Conservation (phyloP, 2,888 invertebrate genomes). For the Rhopalosiphum nymphaeae region DNA sequence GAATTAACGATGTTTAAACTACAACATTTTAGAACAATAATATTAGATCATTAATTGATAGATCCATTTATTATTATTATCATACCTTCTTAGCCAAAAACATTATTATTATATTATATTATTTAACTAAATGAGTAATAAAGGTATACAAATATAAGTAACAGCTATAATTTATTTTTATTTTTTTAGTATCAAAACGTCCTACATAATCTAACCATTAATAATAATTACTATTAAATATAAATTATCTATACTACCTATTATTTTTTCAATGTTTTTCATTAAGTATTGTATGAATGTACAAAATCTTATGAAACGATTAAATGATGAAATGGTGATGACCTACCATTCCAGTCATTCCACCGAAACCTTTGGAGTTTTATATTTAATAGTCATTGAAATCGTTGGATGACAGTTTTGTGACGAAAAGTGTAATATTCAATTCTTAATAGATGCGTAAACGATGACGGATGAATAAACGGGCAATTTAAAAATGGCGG, state of each 20-base stretch:
- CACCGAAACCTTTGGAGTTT: not conserved
- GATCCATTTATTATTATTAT: no score
- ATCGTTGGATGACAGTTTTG: no score
- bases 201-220: not conserved
- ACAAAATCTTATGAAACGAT: not conserved
- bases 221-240: not conserved
- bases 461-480: not conserved
- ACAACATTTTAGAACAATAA: not conserved
- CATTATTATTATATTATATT: no score
- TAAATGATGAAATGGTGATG: not conserved
- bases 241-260: not conserved
- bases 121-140: no score
- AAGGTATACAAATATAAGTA: not conserved
- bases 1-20: not conserved
- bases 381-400: not conserved
- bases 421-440: not conserved
- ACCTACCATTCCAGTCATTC: not conserved
- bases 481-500: not conserved
- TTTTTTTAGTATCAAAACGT: not conserved
- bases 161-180: not conserved
- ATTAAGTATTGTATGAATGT: not conserved
- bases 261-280: not conserved
- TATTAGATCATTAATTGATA: not conserved
- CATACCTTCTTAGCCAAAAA: no score
- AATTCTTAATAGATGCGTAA: not conserved